phyloP scores from a whole-genome alignment of 2,797 vertebrate genomes.

The Myotis vivesi region DNA sequence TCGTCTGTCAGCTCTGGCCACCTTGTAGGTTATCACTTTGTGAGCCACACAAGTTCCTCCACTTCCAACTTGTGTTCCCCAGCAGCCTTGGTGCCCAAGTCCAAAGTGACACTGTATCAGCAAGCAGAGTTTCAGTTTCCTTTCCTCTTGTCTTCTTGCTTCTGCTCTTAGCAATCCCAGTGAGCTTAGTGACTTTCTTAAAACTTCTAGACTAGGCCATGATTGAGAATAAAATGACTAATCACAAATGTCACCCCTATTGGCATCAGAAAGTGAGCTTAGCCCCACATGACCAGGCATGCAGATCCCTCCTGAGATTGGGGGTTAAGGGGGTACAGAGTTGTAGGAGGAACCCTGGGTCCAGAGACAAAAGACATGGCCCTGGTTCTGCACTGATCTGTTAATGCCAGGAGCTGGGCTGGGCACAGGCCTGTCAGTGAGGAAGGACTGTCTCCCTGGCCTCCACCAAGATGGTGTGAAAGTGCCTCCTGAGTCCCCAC shows the following conservation, averaged over 20 bases:
- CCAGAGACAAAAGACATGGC: neutral
- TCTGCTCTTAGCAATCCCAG: neutral
- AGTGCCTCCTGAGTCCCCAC: rapidly evolving
- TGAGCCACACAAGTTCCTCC: neutral
- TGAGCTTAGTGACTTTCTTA: neutral
- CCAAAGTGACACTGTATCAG: neutral
- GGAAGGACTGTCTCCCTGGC: neutral
- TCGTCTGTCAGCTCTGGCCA: neutral
- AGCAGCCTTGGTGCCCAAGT: neutral
- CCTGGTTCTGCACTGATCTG: neutral
- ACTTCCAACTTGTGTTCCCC: neutral
- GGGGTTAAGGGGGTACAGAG: neutral
- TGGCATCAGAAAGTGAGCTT: too few relatives aligned
- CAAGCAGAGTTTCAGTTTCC: neutral
- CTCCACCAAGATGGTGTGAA: rapidly evolving
- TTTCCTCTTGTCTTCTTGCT: neutral
- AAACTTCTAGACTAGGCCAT: neutral
- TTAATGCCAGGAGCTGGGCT: neutral
- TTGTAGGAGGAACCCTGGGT: neutral
- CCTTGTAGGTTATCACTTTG: neutral
- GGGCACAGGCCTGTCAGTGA: rapidly evolving
- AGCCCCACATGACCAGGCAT: too few relatives aligned
- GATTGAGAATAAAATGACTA: neutral
- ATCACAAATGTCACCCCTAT: rapidly evolving
- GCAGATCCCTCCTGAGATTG: neutral